Evolutionary conservation across 2,888 invertebrate genomes (phyloP), one percentile per base, ranked within the genome.

Genomic region (Hypena proboscidalis): DNA sequence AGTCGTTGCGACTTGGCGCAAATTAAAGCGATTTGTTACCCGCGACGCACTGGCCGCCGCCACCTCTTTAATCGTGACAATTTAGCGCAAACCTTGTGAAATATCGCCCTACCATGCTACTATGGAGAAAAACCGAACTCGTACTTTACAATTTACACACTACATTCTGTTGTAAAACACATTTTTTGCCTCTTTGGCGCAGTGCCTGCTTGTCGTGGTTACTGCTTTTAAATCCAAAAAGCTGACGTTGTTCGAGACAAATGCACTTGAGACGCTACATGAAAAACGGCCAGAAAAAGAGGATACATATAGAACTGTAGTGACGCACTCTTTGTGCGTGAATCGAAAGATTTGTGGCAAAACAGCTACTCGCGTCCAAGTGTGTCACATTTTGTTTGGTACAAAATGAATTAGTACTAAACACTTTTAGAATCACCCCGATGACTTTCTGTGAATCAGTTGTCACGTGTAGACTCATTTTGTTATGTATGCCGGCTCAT

Each of bases 1-100:
- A 70, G 65, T 65, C 66, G 58, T 48, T n/a, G 29, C 63, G 61
- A 67, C 67, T 68, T 67, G 48, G 67, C 62, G 64, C 68, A 75
- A 75, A 80, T 80, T 77, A 80, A 80, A 80, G 75, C 76, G 67
- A 80, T 80, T 77, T 74, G 76, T 78, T 80, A 73, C 61, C 54
- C 58, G 67, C 60, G 66, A 63, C 61, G 67, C 54, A 53, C 49
- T 51, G 59, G 64, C 67, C 71, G 62, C 64, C 57, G 53, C 63
- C 64, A 66, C 73, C 73, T 70, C 65, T 75, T 72, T 59, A 68
- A 57, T 58, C 63, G 53, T 61, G 56, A 66, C 66, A 61, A 66
- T 70, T 70, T 67, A 57, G 63, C 61, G 51, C 60, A 59, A 67
- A 61, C 61, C 63, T 55, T 56, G 69, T 73, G 63, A 78, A 70